Evolutionary conservation across 2,113 vertebrate genomes (phyloP).

Genomic region (Sylvietta virens): DNA sequence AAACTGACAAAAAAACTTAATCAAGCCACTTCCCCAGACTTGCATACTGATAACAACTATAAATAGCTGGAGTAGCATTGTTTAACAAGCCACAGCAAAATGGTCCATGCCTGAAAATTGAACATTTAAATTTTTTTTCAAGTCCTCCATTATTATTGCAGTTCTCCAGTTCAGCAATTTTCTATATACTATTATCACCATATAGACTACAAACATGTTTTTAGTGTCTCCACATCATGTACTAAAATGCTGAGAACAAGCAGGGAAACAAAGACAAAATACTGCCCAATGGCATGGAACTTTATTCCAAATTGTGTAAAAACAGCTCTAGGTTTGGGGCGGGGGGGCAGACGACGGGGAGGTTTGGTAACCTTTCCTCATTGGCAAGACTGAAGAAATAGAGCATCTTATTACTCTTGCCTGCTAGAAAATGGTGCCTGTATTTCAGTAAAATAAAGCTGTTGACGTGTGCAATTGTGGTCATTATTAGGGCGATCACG

Average conservation of each 20-base stretch:
- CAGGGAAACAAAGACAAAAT: constrained; percentile 36
- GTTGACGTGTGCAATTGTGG: constrained; percentile 62
- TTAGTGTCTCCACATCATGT: background rate
- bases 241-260: background rate
- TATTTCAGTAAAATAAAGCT: constrained; percentile 67
- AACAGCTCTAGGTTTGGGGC: background rate
- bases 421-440: constrained; percentile 75
- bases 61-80: constrained; percentile 55
- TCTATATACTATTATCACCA: background rate
- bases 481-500: constrained; percentile 77
- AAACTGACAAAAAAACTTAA: constrained; percentile 21
- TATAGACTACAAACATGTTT: background rate
- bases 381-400: background rate
- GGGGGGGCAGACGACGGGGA: background rate
- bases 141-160: constrained; percentile 48
- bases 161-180: constrained; percentile 32
- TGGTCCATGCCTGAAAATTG: constrained; percentile 50
- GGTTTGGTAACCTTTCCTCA: background rate
- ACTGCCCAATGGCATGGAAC: background rate
- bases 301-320: constrained; percentile 2
- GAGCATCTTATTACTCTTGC: constrained; percentile 51
- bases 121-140: background rate
- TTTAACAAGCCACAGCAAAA: constrained; percentile 61
- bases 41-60: constrained; percentile 52
- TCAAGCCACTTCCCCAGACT: constrained; percentile 55